phyloP scores from a whole-genome alignment of 1,140 invertebrate species.

The Manduca sexta region DNA sequence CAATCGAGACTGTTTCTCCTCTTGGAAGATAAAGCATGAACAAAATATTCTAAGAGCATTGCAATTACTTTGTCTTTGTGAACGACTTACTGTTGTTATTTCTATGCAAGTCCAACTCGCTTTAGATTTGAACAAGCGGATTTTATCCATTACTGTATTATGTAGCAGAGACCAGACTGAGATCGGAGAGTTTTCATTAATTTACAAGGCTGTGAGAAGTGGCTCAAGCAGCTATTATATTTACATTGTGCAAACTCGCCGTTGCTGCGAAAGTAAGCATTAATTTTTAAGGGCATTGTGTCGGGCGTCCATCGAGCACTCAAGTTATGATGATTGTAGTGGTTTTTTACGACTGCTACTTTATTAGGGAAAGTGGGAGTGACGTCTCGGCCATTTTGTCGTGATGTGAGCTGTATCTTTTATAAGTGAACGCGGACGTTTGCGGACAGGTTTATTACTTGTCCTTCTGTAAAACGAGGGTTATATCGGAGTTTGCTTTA shows the following conservation, averaged over 20 bases:
- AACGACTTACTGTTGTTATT: no score
- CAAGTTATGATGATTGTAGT: constrained; percentile 65
- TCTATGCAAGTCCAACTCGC: no score
- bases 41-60: no score
- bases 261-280: constrained; percentile 17
- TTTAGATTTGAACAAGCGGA: no score
- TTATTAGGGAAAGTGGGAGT: constrained; percentile 49
- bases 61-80: no score
- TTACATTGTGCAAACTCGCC: constrained; percentile 5
- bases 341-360: constrained; percentile 52
- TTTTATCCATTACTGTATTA: no score
- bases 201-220: background rate
- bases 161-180: no score
- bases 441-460: constrained; percentile 40
- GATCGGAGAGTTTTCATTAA: no score
- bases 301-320: constrained; percentile 20
- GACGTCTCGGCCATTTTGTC: constrained; percentile 32
- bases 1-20: no score
- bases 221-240: constrained; percentile 2
- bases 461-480: constrained; percentile 29
- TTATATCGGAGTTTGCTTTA: constrained; percentile 18
- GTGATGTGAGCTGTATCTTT: constrained; percentile 36
- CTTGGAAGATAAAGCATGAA: no score
- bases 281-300: constrained; percentile 49
- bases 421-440: constrained; percentile 32